A percentile compares a stretch with the other conserved stretches of the same genome.
Evolutionary conservation across 2,888 invertebrate genomes (phyloP).

Genomic region (Exocentrus adspersus): DNA sequence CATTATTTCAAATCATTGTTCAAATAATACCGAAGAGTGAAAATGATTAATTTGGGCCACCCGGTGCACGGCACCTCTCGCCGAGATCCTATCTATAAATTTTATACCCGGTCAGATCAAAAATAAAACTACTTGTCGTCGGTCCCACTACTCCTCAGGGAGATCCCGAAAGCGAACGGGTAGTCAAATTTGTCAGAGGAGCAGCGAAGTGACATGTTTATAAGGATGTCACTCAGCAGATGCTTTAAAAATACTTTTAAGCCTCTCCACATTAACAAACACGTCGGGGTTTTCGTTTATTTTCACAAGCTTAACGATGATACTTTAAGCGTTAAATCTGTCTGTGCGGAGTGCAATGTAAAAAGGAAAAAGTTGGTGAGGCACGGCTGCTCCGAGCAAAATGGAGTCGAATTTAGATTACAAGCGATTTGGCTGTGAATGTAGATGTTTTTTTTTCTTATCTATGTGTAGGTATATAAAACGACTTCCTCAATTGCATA

Average conservation of each 20-base stretch:
- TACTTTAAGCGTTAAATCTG: neutral
- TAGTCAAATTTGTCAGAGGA: conserved; percentile 5
- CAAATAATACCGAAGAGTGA: no score
- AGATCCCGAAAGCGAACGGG: neutral
- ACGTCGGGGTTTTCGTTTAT: conserved; percentile 1
- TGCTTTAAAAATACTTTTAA: conserved; percentile 2
- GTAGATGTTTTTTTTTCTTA: neutral
- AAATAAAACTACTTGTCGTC: conserved; percentile 1
- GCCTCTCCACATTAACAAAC: conserved; percentile 1
- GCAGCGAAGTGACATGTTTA: conserved; percentile 1
- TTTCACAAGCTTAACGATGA: neutral
- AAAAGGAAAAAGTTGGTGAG: neutral
- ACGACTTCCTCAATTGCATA: neutral
- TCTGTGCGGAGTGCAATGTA: neutral
- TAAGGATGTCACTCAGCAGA: neutral
- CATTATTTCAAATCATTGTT: no score
- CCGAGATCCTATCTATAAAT: neutral
- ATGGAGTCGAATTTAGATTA: neutral
- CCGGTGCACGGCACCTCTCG: neutral
- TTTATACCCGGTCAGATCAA: conserved; percentile 6
- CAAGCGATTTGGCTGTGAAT: neutral
- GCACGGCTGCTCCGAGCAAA: neutral
- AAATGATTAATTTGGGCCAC: neutral
- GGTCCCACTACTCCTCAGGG: neutral
- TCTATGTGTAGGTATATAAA: neutral